Percentiles rank a stretch among this genome's conserved stretches.
These are phyloP conservation scores for Leucophora obtusa DNA, from an alignment of 2,888 invertebrate genomes.

Conservation along the genomic window DNA sequence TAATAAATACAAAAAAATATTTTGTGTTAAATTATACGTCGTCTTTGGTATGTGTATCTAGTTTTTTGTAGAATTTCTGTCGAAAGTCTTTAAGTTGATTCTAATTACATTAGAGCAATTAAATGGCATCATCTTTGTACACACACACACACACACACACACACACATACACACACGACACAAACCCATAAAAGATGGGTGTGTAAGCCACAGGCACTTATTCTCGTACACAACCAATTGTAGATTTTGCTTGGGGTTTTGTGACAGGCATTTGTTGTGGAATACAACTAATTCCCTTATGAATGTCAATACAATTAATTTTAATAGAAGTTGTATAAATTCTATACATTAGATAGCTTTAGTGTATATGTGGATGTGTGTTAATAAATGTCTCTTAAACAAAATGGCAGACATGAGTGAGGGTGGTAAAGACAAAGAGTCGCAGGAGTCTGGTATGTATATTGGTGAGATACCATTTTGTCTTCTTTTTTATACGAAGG, in stretches of 20 bases:
- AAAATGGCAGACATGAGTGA: constrained; percentile 27
- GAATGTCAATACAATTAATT: constrained; percentile 64
- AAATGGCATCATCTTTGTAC: constrained; percentile 64
- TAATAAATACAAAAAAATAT: constrained; percentile 59
- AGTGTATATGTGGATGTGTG: neutral
- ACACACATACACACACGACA: neutral
- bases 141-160: neutral
- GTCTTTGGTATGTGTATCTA: constrained; percentile 6
- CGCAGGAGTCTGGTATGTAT: neutral
- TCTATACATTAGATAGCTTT: neutral
- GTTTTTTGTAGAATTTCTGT: constrained; percentile 42
- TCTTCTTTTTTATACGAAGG: neutral
- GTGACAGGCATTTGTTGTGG: constrained; percentile 18
- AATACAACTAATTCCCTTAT: constrained; percentile 46
- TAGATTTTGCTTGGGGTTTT: constrained; percentile 37
- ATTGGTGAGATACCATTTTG: neutral
- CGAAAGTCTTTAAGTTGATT: constrained; percentile 76
- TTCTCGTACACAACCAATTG: constrained; percentile 41
- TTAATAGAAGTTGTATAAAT: constrained; percentile 53
- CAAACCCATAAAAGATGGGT: constrained; percentile 24
- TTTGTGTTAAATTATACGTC: constrained; percentile 49
- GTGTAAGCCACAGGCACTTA: constrained; percentile 47
- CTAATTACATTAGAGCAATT: constrained; percentile 78
- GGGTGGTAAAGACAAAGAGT: neutral
- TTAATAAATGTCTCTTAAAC: constrained; percentile 27